Base-by-base conservation (phyloP, 2,113 vertebrate genomes). In the Melanostigma gelatinosum region DNA sequence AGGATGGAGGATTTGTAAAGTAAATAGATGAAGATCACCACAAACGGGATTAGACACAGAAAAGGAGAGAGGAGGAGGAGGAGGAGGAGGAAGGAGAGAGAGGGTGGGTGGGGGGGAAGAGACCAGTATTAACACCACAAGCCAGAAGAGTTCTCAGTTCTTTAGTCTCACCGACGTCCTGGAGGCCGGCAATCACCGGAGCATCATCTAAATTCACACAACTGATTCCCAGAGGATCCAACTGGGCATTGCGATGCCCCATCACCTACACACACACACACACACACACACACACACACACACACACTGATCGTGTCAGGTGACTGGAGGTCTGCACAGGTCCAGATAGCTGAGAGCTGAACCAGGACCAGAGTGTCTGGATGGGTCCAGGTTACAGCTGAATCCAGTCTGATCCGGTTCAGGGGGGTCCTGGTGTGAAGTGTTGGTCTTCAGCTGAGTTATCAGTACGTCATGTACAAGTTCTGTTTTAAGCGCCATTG, bases 161-260 rank as follows among this genome's bases (percentile, higher is more conserved):
- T 58, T 15, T 8, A 89, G 46, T 96, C 98, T 99, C 98, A 99
- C 98, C 98, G 77, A 97, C 96, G 88, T 96, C 96, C 92, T 97
- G 97, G 95, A 96, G 96, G 82, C 94, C 95, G 90, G 96, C 93
- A 95, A 95, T 96, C 93, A 98, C 96, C 38, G 97, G 96, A 29
- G 96, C 95, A 94, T 97, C 97, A 95, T 98, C 98, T 97, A 99
- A 98, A 97, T 98, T 98, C 95, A 99, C 97, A 97, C 96, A 96
- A 97, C 96, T 99, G 97, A 99, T 99, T 93, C 97, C 97, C 93
- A 99, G 97, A 91, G 98, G 98, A 93, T 99, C 98, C 94, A 99
- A 96, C 86, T 95, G 96, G 94, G 98, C 96, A 96, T 96, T 97
- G 93, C 97, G 97, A 92, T 99, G 98, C 94, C 98, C 98, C 95